Percentiles rank a stretch among this genome's conserved stretches.
Evolutionary conservation across 2,888 invertebrate genomes (phyloP).

Genomic region (Dioctria linearis): DNA sequence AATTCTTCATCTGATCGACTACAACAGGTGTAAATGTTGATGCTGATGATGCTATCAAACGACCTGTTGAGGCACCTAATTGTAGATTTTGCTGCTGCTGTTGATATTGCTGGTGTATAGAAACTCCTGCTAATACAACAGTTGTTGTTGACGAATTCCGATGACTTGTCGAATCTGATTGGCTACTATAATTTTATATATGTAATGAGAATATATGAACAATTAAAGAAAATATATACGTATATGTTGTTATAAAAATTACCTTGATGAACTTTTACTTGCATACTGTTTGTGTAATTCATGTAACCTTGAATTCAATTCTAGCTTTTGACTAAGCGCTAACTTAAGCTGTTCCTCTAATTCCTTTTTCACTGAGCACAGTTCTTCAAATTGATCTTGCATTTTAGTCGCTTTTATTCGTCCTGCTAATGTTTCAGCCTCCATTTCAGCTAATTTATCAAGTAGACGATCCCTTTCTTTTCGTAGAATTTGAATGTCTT

Average conservation of each 20-base stretch:
- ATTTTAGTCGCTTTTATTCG: slow-evolving; percentile 78
- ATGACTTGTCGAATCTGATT: slow-evolving; percentile 68
- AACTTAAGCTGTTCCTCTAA: slow-evolving; percentile 76
- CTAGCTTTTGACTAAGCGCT: slow-evolving; percentile 74
- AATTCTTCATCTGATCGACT: slow-evolving; percentile 18
- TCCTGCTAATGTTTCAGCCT: slow-evolving; percentile 81
- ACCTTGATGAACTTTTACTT: slow-evolving; percentile 68
- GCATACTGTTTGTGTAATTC: slow-evolving; percentile 70
- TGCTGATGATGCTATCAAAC: slow-evolving; percentile 1
- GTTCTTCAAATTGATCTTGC: slow-evolving; percentile 76
- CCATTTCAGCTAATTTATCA: slow-evolving; percentile 83
- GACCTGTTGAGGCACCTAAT: slow-evolving; percentile 18
- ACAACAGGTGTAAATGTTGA: slow-evolving; percentile 44
- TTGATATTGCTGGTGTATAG: background rate
- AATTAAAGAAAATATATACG: slow-evolving; percentile 37
- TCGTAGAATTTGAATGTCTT: slow-evolving; percentile 77
- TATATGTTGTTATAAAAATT: slow-evolving; percentile 48
- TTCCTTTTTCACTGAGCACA: slow-evolving; percentile 74
- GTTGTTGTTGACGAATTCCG: slow-evolving; percentile 67
- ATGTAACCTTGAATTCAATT: slow-evolving; percentile 75
- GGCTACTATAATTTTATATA: slow-evolving; percentile 61
- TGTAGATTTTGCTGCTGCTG: slow-evolving; percentile 15
- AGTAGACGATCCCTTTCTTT: slow-evolving; percentile 83
- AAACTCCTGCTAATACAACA: slow-evolving; percentile 64
- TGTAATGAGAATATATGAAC: background rate